Evolutionary conservation across 1,140 invertebrate species (phyloP).

Genomic region (Cataglyphis hispanica): DNA sequence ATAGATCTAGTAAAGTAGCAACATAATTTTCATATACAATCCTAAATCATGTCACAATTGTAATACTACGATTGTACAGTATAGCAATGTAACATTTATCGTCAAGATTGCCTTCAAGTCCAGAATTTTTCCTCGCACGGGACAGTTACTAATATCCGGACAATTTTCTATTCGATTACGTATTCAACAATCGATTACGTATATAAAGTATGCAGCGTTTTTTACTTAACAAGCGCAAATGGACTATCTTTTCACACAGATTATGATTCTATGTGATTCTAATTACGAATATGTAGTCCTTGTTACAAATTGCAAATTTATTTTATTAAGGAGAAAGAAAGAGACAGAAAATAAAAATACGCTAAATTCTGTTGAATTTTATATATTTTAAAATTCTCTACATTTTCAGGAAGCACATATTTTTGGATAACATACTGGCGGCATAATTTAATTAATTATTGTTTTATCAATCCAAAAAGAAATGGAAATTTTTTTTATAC

Average conservation of each 20-base stretch:
- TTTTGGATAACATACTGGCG: not conserved
- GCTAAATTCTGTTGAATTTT: constrained; percentile 4
- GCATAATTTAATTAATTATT: constrained; percentile 56
- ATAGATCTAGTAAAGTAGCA: not conserved
- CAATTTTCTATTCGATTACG: not conserved
- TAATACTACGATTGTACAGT: not conserved
- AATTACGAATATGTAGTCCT: constrained; percentile 37
- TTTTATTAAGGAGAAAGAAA: constrained; percentile 29
- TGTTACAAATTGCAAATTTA: constrained; percentile 18
- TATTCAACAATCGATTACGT: constrained; percentile 8
- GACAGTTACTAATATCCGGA: not conserved
- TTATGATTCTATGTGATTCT: constrained; percentile 6
- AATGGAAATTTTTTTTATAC: constrained; percentile 17
- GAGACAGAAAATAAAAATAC: constrained; percentile 34
- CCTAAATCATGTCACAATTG: not conserved
- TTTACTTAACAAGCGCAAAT: not conserved
- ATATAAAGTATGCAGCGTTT: not conserved
- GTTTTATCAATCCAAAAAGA: not conserved
- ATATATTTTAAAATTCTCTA: not conserved
- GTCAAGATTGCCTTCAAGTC: not conserved
- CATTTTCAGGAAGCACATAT: constrained; percentile 9
- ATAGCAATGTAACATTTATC: not conserved
- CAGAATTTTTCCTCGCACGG: not conserved
- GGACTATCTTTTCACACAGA: not conserved
- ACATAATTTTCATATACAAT: not conserved